Evolutionary conservation across 2,797 vertebrate species (phyloP).

Genomic region (Mormyrops boulengeri): DNA sequence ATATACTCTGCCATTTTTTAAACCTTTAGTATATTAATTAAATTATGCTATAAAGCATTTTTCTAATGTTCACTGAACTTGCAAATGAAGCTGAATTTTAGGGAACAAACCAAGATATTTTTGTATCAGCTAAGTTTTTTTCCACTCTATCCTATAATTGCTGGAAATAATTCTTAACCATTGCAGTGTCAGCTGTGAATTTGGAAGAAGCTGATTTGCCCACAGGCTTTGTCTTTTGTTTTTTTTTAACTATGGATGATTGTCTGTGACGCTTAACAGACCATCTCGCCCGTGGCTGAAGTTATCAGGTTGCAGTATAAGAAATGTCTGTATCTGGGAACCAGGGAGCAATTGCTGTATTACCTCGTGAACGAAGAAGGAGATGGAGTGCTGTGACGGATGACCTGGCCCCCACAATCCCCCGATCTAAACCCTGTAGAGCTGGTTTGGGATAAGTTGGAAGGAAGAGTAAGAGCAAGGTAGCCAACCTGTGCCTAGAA

Average conservation of each 20-base stretch:
- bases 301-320: not conserved
- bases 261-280: not conserved
- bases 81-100: not conserved
- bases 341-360: not conserved
- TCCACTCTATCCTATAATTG: not conserved
- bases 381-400: not conserved
- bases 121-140: slow-evolving; percentile 16
- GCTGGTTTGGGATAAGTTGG: not conserved
- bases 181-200: slow-evolving; percentile 21
- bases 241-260: not conserved
- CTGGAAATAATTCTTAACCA: not conserved
- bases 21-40: not conserved
- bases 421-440: not conserved
- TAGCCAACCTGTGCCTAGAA: not conserved
- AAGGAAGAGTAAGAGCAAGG: not conserved
- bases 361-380: no score
- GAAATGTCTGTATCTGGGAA: not conserved
- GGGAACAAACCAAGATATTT: not conserved
- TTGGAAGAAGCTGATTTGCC: slow-evolving; percentile 21
- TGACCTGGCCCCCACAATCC: not conserved
- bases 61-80: not conserved
- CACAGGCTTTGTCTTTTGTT: slow-evolving; percentile 35
- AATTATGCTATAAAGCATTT: not conserved
- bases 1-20: not conserved
- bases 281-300: no score